Base-by-base conservation (phyloP, 2,113 vertebrate genomes). In the Trinectes maculatus region DNA sequence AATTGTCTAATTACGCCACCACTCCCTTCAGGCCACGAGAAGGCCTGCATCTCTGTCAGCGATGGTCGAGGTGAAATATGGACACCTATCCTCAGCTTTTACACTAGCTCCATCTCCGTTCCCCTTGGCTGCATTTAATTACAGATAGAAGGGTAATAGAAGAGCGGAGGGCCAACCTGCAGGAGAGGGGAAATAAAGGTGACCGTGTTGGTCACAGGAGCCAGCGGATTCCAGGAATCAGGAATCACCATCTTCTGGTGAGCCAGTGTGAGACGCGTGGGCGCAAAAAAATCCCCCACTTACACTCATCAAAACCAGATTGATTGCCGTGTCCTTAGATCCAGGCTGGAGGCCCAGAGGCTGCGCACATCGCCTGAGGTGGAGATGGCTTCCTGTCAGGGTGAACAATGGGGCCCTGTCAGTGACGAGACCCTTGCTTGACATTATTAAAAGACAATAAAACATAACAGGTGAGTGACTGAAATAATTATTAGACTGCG, bases 51-150 rank as follows among this genome's bases (percentile, higher is more conserved):
- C 56, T 52, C 66, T 61, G 74, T 69, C 84, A 77, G 63, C 77
- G 8, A 26, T 53, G 46, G 62, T 34, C 57, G 15, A n/a, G 51
- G 55, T 82, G 75, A 88, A 79, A 85, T 71, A 85, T 73, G 71
- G 77, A 83, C 84, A 83, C 65, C 69, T 53, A 78, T 55, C 62
- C 56, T 29, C 56, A 79, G 68, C 77, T 44, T 29, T 40, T 67
- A 70, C 58, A 47, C 73, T 60, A 34, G 44, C 74, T 39, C 65
- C 74, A 75, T 69, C 77, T 74, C 82, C 40, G 88, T 88, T 91
- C 85, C 83, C 75, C 89, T 80, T 77, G 85, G 82, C 85, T 87
- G 86, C 67, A 29, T 90, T 90, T 89, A 91, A 90, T 91, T 89
- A 91, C 87, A 89, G 81, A 87, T 77, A 64, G 74, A 81, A 71